phyloP scores from a whole-genome alignment of 2,888 invertebrate genomes.

The Diarsia dahlii region DNA sequence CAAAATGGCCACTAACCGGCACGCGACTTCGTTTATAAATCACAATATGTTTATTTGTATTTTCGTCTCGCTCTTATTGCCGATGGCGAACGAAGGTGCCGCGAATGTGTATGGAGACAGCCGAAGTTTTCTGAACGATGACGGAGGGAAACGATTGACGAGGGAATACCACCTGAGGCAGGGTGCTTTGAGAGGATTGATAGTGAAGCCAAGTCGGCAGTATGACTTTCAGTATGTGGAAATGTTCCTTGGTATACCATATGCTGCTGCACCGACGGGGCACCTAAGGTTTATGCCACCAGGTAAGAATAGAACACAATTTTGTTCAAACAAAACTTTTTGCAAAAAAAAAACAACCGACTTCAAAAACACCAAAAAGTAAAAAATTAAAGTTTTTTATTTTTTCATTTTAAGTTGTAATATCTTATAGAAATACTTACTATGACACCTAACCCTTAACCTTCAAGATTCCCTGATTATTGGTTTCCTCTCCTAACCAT shows the following conservation, averaged over 20 bases:
- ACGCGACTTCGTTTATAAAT: conserved; percentile 86
- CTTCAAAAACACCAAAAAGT: too few species aligned
- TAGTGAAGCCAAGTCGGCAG: conserved; percentile 92
- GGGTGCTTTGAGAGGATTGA: conserved; percentile 92
- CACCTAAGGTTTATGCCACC: conserved; percentile 96
- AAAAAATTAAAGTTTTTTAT: too few species aligned
- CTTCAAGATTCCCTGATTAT: too few species aligned
- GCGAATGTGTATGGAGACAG: conserved; percentile 82
- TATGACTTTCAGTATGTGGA: conserved; percentile 92
- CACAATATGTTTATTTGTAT: conserved; percentile 89
- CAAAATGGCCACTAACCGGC: conserved; percentile 87
- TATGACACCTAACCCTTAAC: too few species aligned
- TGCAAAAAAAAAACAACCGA: too few species aligned
- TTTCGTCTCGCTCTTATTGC: conserved; percentile 85
- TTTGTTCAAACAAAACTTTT: too few species aligned
- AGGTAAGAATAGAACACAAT: conserved; percentile 84
- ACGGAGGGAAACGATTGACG: conserved; percentile 86
- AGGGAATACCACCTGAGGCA: conserved; percentile 92
- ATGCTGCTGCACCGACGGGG: conserved; percentile 95
- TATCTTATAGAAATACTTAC: too few species aligned
- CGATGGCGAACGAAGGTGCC: conserved; percentile 84
- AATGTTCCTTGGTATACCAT: conserved; percentile 95
- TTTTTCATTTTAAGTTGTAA: too few species aligned
- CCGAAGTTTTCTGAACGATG: conserved; percentile 79
- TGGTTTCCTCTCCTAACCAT: too few species aligned